Conservation (phyloP, 1,140 invertebrate genomes). For the Pinna nobilis region DNA sequence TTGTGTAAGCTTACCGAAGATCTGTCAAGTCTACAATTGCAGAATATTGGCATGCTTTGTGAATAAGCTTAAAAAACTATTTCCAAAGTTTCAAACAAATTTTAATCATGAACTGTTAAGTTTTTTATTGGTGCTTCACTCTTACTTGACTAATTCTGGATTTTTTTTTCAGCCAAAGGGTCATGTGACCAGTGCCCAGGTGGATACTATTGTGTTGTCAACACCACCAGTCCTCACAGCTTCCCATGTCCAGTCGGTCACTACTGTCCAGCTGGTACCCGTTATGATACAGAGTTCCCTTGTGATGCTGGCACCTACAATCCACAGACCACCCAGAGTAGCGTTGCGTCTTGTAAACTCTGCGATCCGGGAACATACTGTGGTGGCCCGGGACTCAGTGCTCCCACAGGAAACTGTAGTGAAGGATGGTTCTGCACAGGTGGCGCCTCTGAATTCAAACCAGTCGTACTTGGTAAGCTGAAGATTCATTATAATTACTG, state of each 20-base stretch:
- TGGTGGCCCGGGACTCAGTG: slow-evolving; percentile 48
- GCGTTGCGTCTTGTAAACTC: slow-evolving; percentile 51
- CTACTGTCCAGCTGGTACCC: slow-evolving; percentile 66
- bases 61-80: no score
- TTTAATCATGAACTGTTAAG: no score
- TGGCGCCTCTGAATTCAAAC: slow-evolving; percentile 56
- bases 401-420: slow-evolving; percentile 60
- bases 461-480: slow-evolving; percentile 61
- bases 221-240: slow-evolving; percentile 52
- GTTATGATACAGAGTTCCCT: slow-evolving; percentile 56
- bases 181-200: slow-evolving; percentile 61
- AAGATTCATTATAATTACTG: no score
- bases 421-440: slow-evolving; percentile 71
- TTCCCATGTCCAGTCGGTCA: slow-evolving; percentile 59
- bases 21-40: no score
- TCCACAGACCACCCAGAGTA: slow-evolving; percentile 43
- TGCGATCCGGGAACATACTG: slow-evolving; percentile 69
- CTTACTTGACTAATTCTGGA: background rate
- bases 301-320: slow-evolving; percentile 68
- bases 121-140: no score
- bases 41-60: no score
- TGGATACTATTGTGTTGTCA: slow-evolving; percentile 64
- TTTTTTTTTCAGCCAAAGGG: slow-evolving; percentile 47
- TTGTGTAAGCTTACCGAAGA: no score
- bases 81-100: no score